Evolutionary conservation across 2,113 vertebrate genomes (phyloP).

Genomic region (Illadopsis cleaveri): DNA sequence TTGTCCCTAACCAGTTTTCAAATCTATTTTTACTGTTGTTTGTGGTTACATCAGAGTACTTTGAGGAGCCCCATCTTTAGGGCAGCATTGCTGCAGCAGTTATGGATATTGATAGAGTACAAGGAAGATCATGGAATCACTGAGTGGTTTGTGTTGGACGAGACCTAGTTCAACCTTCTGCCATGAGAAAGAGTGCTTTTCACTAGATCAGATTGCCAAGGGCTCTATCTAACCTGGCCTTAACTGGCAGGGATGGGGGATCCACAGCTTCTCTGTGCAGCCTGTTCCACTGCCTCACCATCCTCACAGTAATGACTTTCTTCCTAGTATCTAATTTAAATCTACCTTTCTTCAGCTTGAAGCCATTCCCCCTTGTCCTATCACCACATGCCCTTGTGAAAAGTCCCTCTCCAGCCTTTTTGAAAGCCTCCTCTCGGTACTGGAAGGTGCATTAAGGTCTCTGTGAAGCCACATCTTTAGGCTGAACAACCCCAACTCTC

Average conservation of each 20-base stretch:
- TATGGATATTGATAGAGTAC: neutral
- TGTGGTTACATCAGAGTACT: neutral
- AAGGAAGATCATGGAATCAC: neutral
- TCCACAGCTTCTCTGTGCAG: neutral
- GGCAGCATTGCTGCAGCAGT: neutral
- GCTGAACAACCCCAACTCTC: neutral
- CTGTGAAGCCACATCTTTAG: neutral
- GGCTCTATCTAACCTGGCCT: neutral
- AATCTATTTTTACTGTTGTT: neutral
- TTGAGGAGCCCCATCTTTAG: neutral
- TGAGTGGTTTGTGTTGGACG: neutral
- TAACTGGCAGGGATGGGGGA: too few relatives aligned
- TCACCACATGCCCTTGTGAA: neutral
- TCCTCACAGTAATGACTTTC: neutral
- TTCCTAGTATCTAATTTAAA: neutral
- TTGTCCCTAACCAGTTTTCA: neutral
- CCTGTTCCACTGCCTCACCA: neutral
- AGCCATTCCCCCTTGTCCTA: neutral
- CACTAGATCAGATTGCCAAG: neutral
- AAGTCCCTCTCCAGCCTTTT: neutral
- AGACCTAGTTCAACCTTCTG: neutral
- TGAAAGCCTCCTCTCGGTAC: rapidly evolving
- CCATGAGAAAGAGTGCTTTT: neutral
- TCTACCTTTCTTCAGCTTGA: neutral
- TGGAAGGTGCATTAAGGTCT: neutral